Conservation (phyloP, 1,140 invertebrate species). For the Luehdorfia chinensis region DNA sequence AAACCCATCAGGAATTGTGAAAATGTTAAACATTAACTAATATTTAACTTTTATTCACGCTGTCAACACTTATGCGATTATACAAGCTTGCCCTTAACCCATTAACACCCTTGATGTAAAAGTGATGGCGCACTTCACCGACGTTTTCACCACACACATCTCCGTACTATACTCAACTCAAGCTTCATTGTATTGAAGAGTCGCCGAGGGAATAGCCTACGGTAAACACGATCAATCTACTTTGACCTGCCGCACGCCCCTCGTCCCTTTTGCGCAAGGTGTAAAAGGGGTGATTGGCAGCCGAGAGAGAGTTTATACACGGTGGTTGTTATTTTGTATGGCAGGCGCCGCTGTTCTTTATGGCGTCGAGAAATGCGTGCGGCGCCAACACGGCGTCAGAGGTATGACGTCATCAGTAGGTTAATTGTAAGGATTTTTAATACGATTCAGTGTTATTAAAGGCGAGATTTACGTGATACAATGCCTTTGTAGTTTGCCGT, state of each 20-base stretch:
- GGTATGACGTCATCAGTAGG: constrained; percentile 29
- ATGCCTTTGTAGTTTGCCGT: constrained; percentile 14
- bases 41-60: too few relatives aligned
- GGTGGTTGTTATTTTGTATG: constrained; percentile 28
- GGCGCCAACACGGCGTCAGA: constrained; percentile 36
- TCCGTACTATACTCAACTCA: constrained; percentile 25
- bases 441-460: constrained; percentile 16
- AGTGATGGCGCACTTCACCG: constrained; percentile 4
- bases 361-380: constrained; percentile 38
- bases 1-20: too few relatives aligned
- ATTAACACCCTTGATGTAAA: constrained; percentile 1
- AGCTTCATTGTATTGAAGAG: constrained; percentile 33
- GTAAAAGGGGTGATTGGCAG: constrained; percentile 21
- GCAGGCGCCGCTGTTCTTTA: constrained; percentile 42
- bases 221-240: constrained; percentile 26
- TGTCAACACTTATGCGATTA: too few relatives aligned
- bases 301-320: constrained; percentile 15
- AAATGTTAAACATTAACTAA: too few relatives aligned
- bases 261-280: constrained; percentile 15
- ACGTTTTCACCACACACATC: background rate
- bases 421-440: constrained; percentile 38
- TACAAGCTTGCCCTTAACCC: too few relatives aligned
- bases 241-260: constrained; percentile 20
- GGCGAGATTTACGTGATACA: constrained; percentile 15
- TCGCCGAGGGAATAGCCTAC: constrained; percentile 23